Base-by-base conservation (phyloP, 2,797 vertebrate genomes). In the Rachycentron canadum region DNA sequence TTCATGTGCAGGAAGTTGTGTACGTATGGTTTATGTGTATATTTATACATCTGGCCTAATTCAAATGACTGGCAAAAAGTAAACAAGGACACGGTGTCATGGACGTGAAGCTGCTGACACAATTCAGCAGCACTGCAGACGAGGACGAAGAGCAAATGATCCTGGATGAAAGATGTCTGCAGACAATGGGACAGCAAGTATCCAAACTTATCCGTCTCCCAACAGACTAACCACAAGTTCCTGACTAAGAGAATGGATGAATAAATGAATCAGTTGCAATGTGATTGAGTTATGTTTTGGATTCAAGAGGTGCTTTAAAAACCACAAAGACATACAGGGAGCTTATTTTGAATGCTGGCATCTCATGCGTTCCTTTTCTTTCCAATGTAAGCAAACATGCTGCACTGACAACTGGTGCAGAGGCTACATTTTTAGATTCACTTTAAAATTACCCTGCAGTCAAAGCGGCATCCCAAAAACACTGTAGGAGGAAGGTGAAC, bases 161-260 rank as follows among this genome's bases (percentile, higher is more conserved):
- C 47, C 59, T 55, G 65, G 28, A 36, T 78, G 56, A 67, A 45
- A 60, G 58, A 67, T 62, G 59, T 79, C 25, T 69, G 61, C 53
- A 69, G 63, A 79, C 49, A 57, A 50, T 8, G 7, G 10, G 13
- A 21, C 75, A 47, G 83, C 28, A 69, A 55, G 36, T 60, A 45
- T 43, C 47, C 32, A n/a, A 2, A 50, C 53, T 38, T 30, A 4
- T 36, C 14, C 21, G 59, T 25, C 9, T 30, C 11, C 41, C 11
- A 21, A 40, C 67, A 75, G 36, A 41, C 62, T 16, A 60, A 26
- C 50, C 12, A 13, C 0, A 30, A 64, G 12, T 12, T 21, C 28
- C 28, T 45, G 36, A 23, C 56, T 50, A 55, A 26, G 57, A 60
- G 13, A 47, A 61, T 13, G 21, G 23, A 25, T 32, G 41, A 41